phyloP scores from a whole-genome alignment of 2,888 invertebrate genomes.

The Agrotis ipsilon region DNA sequence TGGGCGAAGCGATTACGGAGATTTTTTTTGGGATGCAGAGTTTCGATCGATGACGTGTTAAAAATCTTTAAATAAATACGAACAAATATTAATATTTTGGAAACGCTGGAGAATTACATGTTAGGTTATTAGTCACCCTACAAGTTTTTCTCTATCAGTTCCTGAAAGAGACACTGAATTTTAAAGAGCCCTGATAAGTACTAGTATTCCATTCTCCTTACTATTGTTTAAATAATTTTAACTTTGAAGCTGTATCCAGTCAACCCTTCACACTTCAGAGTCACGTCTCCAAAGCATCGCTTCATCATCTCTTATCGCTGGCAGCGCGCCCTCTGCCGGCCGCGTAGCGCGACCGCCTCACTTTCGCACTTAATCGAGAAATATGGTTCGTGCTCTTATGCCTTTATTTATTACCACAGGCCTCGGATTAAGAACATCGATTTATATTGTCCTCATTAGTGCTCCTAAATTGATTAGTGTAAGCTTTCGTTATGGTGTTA shows the following conservation, averaged over 20 bases:
- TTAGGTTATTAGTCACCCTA: background rate
- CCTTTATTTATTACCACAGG: constrained; percentile 88
- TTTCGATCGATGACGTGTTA: background rate
- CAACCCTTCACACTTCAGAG: background rate
- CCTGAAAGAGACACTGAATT: background rate
- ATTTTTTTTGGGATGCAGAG: background rate
- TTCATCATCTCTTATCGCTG: constrained; percentile 56
- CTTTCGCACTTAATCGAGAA: constrained; percentile 91
- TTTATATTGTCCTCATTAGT: constrained; percentile 89
- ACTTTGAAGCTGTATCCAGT: background rate
- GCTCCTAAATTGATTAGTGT: constrained; percentile 85
- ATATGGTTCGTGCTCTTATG: constrained; percentile 89
- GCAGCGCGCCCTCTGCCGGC: constrained; percentile 44
- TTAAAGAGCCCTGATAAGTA: no score
- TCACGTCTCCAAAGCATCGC: constrained; percentile 20
- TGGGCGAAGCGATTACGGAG: constrained; percentile 43
- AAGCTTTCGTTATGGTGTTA: constrained; percentile 72
- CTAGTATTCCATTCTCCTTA: background rate
- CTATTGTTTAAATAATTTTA: background rate
- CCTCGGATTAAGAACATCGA: constrained; percentile 87
- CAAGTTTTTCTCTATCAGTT: background rate
- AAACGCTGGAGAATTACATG: background rate
- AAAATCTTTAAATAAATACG: background rate
- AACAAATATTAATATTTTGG: background rate
- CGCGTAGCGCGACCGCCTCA: constrained; percentile 79